Evolutionary conservation across 1,140 invertebrate species (phyloP).

Genomic region (Mizuhopecten yessoensis): DNA sequence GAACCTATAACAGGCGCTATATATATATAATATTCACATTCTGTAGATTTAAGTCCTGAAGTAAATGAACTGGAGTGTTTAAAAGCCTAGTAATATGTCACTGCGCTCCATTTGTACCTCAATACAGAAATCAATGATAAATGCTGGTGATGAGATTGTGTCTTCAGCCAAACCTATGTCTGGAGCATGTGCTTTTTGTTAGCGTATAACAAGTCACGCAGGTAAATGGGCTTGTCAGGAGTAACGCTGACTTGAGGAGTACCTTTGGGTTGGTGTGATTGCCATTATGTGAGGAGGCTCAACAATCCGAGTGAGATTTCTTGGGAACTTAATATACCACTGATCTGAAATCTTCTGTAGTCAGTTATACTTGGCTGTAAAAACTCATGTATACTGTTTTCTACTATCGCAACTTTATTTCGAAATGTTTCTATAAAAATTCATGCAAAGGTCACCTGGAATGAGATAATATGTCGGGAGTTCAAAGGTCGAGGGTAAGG

Average conservation of each 20-base stretch:
- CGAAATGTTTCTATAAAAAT: too few species aligned
- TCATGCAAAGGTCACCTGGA: too few species aligned
- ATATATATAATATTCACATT: neutral
- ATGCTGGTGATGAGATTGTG: neutral
- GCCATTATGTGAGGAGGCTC: neutral
- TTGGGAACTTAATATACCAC: neutral
- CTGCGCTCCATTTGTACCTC: conserved; percentile 10
- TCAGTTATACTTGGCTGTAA: too few species aligned
- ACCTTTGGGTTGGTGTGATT: neutral
- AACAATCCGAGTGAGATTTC: neutral
- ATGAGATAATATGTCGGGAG: too few species aligned
- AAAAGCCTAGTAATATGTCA: neutral
- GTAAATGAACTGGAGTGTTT: conserved; percentile 25
- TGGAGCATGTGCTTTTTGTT: neutral
- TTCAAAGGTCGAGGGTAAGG: too few species aligned
- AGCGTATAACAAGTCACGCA: neutral
- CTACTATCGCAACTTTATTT: too few species aligned
- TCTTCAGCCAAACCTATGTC: neutral
- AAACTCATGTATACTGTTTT: too few species aligned
- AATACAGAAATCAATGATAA: neutral
- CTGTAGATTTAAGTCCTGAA: conserved; percentile 1
- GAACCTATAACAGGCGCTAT: neutral
- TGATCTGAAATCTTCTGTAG: neutral
- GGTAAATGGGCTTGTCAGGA: neutral
- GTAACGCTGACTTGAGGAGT: neutral